phyloP scores from a whole-genome alignment of 2,888 invertebrate genomes.

The Andrena trimmerana region DNA sequence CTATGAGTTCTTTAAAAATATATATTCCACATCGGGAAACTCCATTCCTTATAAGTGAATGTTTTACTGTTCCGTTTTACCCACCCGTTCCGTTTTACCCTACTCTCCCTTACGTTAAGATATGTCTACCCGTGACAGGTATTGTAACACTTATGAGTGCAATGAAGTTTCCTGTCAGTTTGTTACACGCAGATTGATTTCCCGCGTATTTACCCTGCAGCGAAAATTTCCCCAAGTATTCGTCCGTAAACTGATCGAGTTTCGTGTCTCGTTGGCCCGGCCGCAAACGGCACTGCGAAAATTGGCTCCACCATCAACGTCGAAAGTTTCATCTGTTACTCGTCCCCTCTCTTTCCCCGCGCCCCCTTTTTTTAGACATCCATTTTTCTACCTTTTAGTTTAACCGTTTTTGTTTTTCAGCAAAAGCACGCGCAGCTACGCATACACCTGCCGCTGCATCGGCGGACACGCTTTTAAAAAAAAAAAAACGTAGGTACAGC shows the following conservation, averaged over 20 bases:
- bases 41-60: too few relatives aligned
- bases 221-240: slow-evolving; percentile 8
- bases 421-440: not conserved
- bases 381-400: not conserved
- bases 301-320: not conserved
- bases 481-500: not conserved
- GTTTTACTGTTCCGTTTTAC: too few relatives aligned
- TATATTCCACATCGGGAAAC: too few relatives aligned
- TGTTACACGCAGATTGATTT: not conserved
- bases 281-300: slow-evolving; percentile 3
- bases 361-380: not conserved
- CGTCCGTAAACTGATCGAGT: not conserved
- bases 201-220: not conserved
- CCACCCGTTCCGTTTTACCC: too few relatives aligned
- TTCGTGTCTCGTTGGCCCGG: not conserved
- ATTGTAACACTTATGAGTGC: not conserved
- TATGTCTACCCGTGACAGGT: not conserved
- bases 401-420: not conserved
- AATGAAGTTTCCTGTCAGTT: not conserved
- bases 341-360: not conserved
- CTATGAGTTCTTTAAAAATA: too few relatives aligned
- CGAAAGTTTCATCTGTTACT: not conserved
- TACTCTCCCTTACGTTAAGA: too few relatives aligned
- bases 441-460: not conserved
- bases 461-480: not conserved